Evolutionary conservation across 2,888 invertebrate species (phyloP).

Genomic region (Protophormia terraenovae): DNA sequence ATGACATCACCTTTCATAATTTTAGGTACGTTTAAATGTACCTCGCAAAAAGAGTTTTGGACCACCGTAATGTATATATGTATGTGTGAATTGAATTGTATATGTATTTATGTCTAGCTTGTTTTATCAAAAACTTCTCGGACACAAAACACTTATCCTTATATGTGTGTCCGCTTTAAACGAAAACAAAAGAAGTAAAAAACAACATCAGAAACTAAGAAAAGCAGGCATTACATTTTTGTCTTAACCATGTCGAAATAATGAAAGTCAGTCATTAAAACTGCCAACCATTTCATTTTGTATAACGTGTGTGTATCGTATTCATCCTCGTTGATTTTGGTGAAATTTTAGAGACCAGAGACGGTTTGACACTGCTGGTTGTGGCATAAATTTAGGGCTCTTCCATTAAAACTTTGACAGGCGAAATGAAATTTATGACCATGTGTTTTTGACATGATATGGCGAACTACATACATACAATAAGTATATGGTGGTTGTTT

Average conservation of each 20-base stretch:
- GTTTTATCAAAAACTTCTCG: not conserved
- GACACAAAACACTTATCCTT: not conserved
- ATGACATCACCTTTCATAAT: no score
- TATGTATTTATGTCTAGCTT: not conserved
- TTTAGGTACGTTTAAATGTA: no score
- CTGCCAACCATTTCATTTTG: conserved; percentile 8
- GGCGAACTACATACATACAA: conserved; percentile 12
- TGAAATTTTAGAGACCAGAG: conserved; percentile 26
- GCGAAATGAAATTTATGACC: conserved; percentile 76
- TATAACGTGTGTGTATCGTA: conserved; percentile 7
- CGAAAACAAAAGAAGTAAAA: not conserved
- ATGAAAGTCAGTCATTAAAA: conserved; percentile 42
- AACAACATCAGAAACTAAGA: conserved; percentile 3
- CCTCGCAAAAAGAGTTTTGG: no score
- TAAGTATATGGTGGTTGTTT: conserved; percentile 21
- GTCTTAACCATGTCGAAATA: conserved; percentile 59
- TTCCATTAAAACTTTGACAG: conserved; percentile 79
- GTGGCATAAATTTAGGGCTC: conserved; percentile 78
- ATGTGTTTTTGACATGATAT: conserved; percentile 69
- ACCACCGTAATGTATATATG: no score
- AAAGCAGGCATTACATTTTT: conserved; percentile 28
- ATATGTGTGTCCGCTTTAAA: not conserved
- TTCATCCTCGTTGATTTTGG: conserved; percentile 1
- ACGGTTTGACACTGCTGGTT: conserved; percentile 73
- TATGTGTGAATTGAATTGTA: not conserved